Base-by-base conservation (phyloP, 2,888 invertebrate species). In the Strigamia crassipes region DNA sequence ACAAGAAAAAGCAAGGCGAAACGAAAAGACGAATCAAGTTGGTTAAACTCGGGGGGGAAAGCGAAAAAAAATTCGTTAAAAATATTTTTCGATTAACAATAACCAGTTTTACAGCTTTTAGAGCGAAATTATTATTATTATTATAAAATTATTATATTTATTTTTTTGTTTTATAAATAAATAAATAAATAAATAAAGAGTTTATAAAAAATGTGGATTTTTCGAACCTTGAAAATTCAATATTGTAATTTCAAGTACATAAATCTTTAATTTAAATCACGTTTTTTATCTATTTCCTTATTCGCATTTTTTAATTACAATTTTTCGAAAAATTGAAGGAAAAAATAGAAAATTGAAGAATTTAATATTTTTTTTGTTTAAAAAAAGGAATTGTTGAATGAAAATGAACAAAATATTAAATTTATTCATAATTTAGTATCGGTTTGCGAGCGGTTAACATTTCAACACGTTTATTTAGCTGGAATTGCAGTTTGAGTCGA, bases 1-100 rank as follows among this genome's bases (percentile, higher is more conserved):
- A 18, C 80, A 79, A 81, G 82, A 81, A 21, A 82, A 13, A 9
- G 77, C 56, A 13, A 56, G 21, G 8, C 15, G 3, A 18, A 56
- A 56, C 1, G 8, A 56, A 56, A 56, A 56, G n/a, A 15, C 1
- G n/a, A 18, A 8, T 9, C 15, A 56, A 56, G 18, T 56, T 56
- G 56, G 56, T 56, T 56, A 21, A 27, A 27, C 27, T 2, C 27
- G 3, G 3, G 27, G 27, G 27, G 27, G 3, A 27, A 3, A 27
- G 27, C 27, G 27, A 27, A 27, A n/a, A 27, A 27, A 27, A 27
- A 27, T 27, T 2, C 1, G 27, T 27, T 27, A 27, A 27, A 27
- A 27, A 27, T 27, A 27, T 27, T 27, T 27, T 27, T 27, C 3
- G 27, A 27, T 27, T 27, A 27, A 27, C 3, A 27, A 27, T 27